Base-by-base conservation (phyloP, 2,797 vertebrate species). In the Acanthurus leucopareius region DNA sequence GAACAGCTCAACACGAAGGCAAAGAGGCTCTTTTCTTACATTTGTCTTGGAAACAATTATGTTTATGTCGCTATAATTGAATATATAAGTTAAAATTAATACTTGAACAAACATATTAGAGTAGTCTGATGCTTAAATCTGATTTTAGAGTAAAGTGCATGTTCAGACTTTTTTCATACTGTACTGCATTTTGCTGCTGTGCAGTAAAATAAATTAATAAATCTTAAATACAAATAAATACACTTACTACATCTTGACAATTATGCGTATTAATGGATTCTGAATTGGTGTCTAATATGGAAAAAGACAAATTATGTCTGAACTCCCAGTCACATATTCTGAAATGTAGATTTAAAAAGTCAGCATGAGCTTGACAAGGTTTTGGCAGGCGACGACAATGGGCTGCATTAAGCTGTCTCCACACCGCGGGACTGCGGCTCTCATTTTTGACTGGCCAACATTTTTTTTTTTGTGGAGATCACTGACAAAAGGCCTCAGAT, bases 231-330 rank as follows among this genome's bases (percentile, higher is more conserved):
- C 2, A 2, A 25, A 25, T 25, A 25, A 25, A 25, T 25, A 25
- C 25, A 25, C 45, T 11, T 0, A n/a, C 35, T 58, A 71, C 78
- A 48, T 53, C 52, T 68, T 40, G 3, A 73, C 63, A 60, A 67
- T 68, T 15, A 25, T 20, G 15, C 7, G 4, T 48, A 65, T 81
- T 53, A 52, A 72, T 79, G 49, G 67, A 80, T 67, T 86, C 57
- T 60, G 17, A 79, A 80, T 16, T 16, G 49, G 9, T 44, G 63
- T 66, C 63, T 69, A 42, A 64, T 38, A n/a, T 5, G 0, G 19
- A 72, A 66, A 59, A 44, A 49, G 3, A 47, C 6, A 16, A 11
- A 52, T 65, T 68, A 71, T 49, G 60, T 71, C 48, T 82, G 44
- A 16, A 15, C 13, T 51, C 60, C 56, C 22, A 22, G 64, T 64